Conservation (phyloP, 2,888 invertebrate species). For the Girardia tigrina region DNA sequence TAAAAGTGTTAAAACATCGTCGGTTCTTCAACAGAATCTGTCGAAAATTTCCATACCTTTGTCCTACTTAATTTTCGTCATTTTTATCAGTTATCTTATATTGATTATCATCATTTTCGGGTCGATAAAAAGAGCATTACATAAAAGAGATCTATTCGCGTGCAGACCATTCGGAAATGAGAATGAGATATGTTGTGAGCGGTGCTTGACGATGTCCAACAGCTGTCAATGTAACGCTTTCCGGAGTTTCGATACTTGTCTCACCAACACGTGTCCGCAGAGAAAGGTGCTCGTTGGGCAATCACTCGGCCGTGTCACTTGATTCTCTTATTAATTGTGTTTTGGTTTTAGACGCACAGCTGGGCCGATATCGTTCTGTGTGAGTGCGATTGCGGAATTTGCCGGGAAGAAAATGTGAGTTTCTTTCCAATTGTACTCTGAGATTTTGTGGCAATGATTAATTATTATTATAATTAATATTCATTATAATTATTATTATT, state of each 20-base stretch:
- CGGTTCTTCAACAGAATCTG: neutral
- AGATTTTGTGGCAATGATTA: neutral
- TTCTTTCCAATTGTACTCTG: neutral
- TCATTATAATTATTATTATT: neutral
- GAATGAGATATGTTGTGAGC: neutral
- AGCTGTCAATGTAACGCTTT: conserved; percentile 3
- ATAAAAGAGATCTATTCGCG: neutral
- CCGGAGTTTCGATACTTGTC: conserved; percentile 11
- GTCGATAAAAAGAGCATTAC: neutral
- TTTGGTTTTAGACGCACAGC: neutral
- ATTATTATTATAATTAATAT: neutral
- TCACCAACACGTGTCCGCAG: neutral
- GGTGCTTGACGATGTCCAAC: neutral
- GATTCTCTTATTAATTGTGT: too few species aligned
- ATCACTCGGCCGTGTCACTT: too few species aligned
- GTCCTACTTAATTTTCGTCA: neutral
- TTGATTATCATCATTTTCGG: neutral
- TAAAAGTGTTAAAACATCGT: neutral
- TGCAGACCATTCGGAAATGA: conserved; percentile 16
- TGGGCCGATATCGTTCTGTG: conserved; percentile 23
- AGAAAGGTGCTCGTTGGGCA: neutral
- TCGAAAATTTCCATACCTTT: neutral
- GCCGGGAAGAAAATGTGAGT: neutral
- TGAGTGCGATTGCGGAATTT: neutral
- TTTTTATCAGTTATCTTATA: neutral